Conservation (phyloP, 2,113 vertebrate species). For the Rostratula benghalensis region DNA sequence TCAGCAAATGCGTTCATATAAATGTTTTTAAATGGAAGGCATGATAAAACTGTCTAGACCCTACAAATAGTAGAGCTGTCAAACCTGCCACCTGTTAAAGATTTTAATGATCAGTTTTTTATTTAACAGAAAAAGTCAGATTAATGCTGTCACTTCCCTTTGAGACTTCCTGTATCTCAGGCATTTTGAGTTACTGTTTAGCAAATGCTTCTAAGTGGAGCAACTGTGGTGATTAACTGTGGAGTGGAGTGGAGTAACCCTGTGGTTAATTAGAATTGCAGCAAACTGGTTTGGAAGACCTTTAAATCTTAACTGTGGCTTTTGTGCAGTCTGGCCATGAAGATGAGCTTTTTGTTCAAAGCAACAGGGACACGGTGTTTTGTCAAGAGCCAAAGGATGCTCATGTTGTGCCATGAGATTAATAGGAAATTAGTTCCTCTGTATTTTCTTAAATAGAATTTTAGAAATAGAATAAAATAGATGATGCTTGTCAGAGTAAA, state of each 20-base stretch:
- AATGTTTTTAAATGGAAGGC: conserved; percentile 72
- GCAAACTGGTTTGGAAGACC: neutral
- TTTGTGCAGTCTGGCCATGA: neutral
- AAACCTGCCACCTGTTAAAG: conserved; percentile 72
- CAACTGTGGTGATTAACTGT: neutral
- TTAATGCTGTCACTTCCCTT: conserved; percentile 44
- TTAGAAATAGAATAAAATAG: too few relatives aligned
- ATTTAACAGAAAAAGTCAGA: conserved; percentile 34
- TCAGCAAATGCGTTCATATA: conserved; percentile 48
- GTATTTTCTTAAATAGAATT: neutral
- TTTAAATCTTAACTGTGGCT: neutral
- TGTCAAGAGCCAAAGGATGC: neutral
- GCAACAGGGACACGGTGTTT: rapidly evolving
- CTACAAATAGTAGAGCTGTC: conserved; percentile 24
- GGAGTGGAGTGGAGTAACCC: too few relatives aligned
- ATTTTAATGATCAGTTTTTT: conserved; percentile 66
- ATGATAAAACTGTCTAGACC: conserved; percentile 69
- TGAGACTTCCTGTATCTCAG: neutral
- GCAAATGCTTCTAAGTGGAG: neutral
- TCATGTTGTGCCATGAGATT: neutral
- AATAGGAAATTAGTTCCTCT: neutral
- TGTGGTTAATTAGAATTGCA: neutral
- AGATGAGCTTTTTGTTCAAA: neutral
- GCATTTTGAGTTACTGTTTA: neutral
- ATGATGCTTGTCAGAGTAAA: neutral